Conservation (phyloP, 1,140 invertebrate genomes). For the Drosophila takahashii region DNA sequence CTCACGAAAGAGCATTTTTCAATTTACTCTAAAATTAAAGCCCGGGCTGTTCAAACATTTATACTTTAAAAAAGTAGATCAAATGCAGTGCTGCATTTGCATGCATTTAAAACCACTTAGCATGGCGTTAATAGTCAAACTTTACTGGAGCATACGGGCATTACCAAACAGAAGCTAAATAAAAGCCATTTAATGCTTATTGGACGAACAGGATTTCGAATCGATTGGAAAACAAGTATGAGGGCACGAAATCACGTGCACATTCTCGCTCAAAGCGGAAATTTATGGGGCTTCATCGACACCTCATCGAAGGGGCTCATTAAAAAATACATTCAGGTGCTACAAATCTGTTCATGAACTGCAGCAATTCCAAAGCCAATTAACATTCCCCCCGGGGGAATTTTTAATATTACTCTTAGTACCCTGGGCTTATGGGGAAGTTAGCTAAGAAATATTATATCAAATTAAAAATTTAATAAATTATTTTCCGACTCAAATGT, state of each 20-base stretch:
- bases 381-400: slow-evolving; percentile 19
- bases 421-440: neutral
- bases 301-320: slow-evolving; percentile 2
- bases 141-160: neutral
- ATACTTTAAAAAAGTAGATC: slow-evolving; percentile 29
- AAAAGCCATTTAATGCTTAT: neutral
- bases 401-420: slow-evolving; percentile 3
- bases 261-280: slow-evolving; percentile 1
- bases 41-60: neutral
- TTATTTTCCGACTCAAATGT: too few species aligned
- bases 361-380: slow-evolving; percentile 25
- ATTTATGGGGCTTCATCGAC: slow-evolving; percentile 23
- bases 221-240: neutral
- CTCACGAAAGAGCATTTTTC: neutral
- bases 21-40: neutral
- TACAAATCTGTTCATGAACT: slow-evolving; percentile 35
- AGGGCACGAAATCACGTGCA: slow-evolving; percentile 22
- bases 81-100: slow-evolving; percentile 26
- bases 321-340: slow-evolving; percentile 20
- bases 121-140: slow-evolving; percentile 20
- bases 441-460: too few species aligned
- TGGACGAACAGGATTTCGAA: slow-evolving; percentile 2
- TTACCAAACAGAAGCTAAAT: slow-evolving; percentile 20
- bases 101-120: slow-evolving; percentile 30
- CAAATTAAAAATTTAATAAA: too few species aligned